phyloP scores from a whole-genome alignment of 37 sponge, comb jelly and placozoan species.

The Cliona cf. orientalis region DNA sequence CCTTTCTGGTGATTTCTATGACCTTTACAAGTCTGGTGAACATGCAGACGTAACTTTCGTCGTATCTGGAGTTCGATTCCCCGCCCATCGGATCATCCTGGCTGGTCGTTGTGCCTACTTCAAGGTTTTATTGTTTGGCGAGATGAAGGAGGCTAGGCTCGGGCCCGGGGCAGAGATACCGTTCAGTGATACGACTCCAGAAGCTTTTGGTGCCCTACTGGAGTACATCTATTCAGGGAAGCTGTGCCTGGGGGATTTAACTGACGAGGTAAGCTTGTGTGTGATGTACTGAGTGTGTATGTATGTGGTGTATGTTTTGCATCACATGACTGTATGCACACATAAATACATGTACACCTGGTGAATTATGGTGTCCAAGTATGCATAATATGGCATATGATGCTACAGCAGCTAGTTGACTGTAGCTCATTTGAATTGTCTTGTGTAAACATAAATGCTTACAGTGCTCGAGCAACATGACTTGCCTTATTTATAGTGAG shows the following conservation, averaged over 20 bases:
- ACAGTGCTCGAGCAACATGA: too few species aligned
- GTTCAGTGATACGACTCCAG: conserved; percentile 66
- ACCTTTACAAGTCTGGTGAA: conserved; percentile 66
- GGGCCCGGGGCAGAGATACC: conserved; percentile 53
- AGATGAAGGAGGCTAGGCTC: conserved; percentile 83
- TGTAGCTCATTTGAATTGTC: too few species aligned
- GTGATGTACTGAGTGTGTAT: neutral
- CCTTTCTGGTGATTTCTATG: conserved; percentile 74
- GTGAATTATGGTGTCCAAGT: too few species aligned
- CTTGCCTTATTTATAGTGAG: too few species aligned
- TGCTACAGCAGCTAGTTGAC: too few species aligned
- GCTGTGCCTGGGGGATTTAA: conserved; percentile 66
- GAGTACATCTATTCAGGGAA: conserved; percentile 85
- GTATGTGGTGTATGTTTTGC: neutral
- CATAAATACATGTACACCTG: too few species aligned
- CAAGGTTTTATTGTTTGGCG: conserved; percentile 77
- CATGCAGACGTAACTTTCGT: conserved; percentile 82
- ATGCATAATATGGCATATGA: too few species aligned
- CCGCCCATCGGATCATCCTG: conserved; percentile 72
- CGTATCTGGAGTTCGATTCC: conserved; percentile 68
- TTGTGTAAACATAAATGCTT: too few species aligned
- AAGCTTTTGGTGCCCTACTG: conserved; percentile 72
- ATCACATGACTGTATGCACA: neutral
- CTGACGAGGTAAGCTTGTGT: conserved; percentile 62
- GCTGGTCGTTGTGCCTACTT: conserved; percentile 85